Percentiles rank a stretch among this genome's conserved stretches.
Evolutionary conservation across 2,888 invertebrate species (phyloP).

Genomic region (Spisula subtruncata): DNA sequence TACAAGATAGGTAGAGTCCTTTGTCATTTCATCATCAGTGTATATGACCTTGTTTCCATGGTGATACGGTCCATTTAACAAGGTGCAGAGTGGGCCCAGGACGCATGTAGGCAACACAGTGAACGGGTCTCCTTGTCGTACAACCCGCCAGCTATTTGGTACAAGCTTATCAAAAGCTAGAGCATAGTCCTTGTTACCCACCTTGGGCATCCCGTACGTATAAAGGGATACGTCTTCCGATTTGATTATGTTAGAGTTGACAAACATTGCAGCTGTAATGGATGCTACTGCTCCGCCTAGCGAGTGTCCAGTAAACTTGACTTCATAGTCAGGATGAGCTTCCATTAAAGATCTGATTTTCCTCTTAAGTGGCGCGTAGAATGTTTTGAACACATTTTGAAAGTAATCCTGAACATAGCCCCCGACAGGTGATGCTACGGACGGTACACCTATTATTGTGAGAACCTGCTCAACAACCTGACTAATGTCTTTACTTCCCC

Average conservation of each 20-base stretch:
- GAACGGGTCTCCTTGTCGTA: constrained; percentile 57
- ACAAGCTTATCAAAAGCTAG: constrained; percentile 49
- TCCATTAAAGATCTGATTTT: constrained; percentile 28
- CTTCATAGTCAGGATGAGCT: constrained; percentile 49
- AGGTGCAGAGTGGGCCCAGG: constrained; percentile 21
- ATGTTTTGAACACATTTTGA: constrained; percentile 43
- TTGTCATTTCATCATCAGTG: constrained; percentile 36
- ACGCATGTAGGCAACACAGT: constrained; percentile 28
- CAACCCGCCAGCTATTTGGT: constrained; percentile 64
- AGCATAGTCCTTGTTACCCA: constrained; percentile 63
- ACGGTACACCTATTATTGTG: constrained; percentile 7
- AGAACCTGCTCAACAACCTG: constrained; percentile 44
- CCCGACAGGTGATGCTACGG: constrained; percentile 34
- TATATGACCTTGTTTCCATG: constrained; percentile 60
- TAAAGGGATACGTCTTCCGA: constrained; percentile 41
- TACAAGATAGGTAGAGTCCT: constrained; percentile 31
- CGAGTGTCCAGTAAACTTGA: constrained; percentile 61
- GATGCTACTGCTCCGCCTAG: constrained; percentile 64
- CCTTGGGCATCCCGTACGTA: constrained; percentile 60
- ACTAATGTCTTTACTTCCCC: constrained; percentile 22
- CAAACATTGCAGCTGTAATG: constrained; percentile 44
- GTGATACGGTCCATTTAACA: constrained; percentile 57
- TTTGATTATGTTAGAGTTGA: constrained; percentile 35
- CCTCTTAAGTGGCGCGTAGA: constrained; percentile 42
- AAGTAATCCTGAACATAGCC: constrained; percentile 61